A percentile compares a stretch with the other conserved stretches of the same genome.
phyloP scores from a whole-genome alignment of 2,888 invertebrate species.

The Euphydryas editha region DNA sequence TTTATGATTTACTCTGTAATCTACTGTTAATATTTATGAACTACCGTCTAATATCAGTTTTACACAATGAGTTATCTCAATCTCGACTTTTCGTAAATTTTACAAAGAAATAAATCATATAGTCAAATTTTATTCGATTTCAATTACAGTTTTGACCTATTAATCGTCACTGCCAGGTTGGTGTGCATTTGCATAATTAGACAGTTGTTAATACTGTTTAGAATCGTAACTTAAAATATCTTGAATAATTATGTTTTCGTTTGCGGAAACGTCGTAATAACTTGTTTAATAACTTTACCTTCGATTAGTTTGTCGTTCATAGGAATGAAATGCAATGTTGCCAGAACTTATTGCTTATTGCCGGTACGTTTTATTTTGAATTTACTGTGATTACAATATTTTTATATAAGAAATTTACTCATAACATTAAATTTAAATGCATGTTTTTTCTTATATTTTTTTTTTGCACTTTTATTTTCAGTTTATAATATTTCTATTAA shows the following conservation, averaged over 20 bases:
- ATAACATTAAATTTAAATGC: background rate
- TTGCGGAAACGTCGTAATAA: constrained; percentile 29
- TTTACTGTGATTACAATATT: background rate
- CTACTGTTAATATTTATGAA: constrained; percentile 3
- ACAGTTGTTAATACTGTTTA: constrained; percentile 35
- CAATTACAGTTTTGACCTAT: constrained; percentile 16
- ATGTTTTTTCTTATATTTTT: background rate
- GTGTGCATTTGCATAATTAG: constrained; percentile 39
- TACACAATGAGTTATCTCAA: background rate
- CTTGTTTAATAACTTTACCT: constrained; percentile 19
- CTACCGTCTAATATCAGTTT: constrained; percentile 1
- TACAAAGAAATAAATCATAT: background rate
- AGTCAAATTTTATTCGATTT: constrained; percentile 1
- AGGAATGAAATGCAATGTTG: constrained; percentile 56
- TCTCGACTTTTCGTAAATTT: background rate
- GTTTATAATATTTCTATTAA: background rate
- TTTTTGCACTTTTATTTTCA: too few relatives aligned
- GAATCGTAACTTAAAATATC: constrained; percentile 12
- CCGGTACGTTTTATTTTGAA: background rate
- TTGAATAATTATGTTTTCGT: constrained; percentile 21
- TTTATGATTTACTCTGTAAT: constrained; percentile 7
- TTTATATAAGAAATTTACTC: background rate
- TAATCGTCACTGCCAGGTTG: constrained; percentile 41
- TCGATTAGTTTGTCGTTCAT: constrained; percentile 49
- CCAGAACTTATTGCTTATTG: background rate